Conservation (phyloP, 2,888 invertebrate species). For the Urechis unicinctus region DNA sequence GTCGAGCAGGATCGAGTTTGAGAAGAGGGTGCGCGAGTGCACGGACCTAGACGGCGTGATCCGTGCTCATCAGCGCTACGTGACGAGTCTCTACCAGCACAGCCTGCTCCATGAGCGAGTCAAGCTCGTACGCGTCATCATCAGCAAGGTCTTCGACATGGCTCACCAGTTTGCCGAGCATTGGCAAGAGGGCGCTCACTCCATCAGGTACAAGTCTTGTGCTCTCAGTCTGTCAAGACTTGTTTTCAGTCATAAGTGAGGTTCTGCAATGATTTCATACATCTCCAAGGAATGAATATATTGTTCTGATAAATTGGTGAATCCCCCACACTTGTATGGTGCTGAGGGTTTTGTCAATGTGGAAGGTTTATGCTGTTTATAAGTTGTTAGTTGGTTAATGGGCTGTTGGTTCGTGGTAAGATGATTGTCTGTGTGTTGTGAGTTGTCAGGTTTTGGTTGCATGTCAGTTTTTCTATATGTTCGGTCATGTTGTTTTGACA, state of each 20-base stretch:
- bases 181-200: slow-evolving; percentile 38
- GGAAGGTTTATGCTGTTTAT: too few species aligned
- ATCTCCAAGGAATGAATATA: too few species aligned
- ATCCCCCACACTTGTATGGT: too few species aligned
- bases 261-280: too few species aligned
- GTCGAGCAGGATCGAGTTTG: slow-evolving; percentile 42
- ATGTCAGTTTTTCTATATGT: background rate
- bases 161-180: slow-evolving; percentile 31
- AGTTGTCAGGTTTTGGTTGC: background rate
- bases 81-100: slow-evolving; percentile 36
- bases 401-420: background rate
- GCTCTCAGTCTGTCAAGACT: background rate
- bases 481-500: background rate
- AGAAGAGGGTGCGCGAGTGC: slow-evolving; percentile 29
- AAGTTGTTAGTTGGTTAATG: too few species aligned
- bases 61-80: slow-evolving; percentile 32
- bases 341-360: too few species aligned
- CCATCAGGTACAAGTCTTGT: slow-evolving; percentile 30
- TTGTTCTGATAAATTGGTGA: too few species aligned
- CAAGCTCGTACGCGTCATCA: slow-evolving; percentile 33
- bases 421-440: too few species aligned
- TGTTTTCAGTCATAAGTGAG: background rate
- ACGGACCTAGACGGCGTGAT: slow-evolving; percentile 42
- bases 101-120: slow-evolving; percentile 42
- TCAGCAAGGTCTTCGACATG: slow-evolving; percentile 41